These are phyloP conservation scores for Bos taurus DNA, from an alignment of 2,113 vertebrate species.

Conservation along the genomic window ARS-UCD2.0 NC_037328.1:90063501-90064000, in stretches of 20 bases:
- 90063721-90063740: background rate
- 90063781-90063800: background rate
- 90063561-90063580: background rate
- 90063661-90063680: background rate
- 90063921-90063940: background rate
- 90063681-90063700: background rate
- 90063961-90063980: background rate
- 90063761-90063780: background rate
- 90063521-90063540: background rate
- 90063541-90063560: background rate
- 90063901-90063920: background rate
- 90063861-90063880: background rate
- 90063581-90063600: background rate
- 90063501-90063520: background rate
- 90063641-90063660: background rate
- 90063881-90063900: background rate
- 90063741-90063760: background rate
- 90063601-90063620: background rate
- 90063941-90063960: background rate
- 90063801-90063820: background rate
- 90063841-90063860: background rate
- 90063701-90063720: background rate
- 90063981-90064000: background rate
- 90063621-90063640: background rate
- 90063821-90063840: background rate